Evolutionary conservation across 2,797 vertebrate species (phyloP).

Genomic region (Geotrypetes seraphini): DNA sequence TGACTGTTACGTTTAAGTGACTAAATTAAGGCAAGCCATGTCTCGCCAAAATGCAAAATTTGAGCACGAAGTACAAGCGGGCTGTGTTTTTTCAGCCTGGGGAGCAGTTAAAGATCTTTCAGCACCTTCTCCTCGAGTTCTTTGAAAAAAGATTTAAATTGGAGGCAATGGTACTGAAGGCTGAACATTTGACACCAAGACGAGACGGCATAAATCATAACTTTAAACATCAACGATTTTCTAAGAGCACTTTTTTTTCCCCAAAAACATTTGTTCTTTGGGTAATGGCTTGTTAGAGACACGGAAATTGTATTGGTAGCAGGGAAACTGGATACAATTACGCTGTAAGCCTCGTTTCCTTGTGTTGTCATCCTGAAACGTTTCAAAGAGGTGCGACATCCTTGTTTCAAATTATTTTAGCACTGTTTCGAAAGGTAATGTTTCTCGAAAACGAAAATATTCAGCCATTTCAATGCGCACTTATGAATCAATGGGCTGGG

Average conservation of each 20-base stretch:
- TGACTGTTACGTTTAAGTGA: constrained; percentile 14
- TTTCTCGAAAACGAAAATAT: no score
- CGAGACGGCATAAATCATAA: constrained; percentile 29
- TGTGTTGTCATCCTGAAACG: no score
- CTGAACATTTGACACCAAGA: constrained; percentile 38
- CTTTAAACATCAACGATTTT: constrained; percentile 8
- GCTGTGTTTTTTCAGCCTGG: constrained; percentile 46
- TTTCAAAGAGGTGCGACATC: no score
- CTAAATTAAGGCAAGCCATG: constrained; percentile 14
- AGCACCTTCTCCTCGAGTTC: constrained; percentile 50
- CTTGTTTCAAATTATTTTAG: no score
- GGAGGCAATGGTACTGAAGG: constrained; percentile 51
- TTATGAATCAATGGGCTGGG: no score
- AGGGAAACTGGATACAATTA: no score
- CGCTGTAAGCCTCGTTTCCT: no score
- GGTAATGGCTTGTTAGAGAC: constrained; percentile 15
- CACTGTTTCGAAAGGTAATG: no score
- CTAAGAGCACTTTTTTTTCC: constrained; percentile 9
- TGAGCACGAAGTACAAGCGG: constrained; percentile 44
- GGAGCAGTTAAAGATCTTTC: constrained; percentile 44
- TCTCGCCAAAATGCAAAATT: constrained; percentile 71
- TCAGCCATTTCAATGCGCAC: no score
- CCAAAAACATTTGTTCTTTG: constrained; percentile 27
- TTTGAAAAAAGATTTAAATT: constrained; percentile 63
- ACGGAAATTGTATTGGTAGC: no score